Evolutionary conservation across 2,797 vertebrate genomes (phyloP).

Genomic region (Enteromius paludinosus): DNA sequence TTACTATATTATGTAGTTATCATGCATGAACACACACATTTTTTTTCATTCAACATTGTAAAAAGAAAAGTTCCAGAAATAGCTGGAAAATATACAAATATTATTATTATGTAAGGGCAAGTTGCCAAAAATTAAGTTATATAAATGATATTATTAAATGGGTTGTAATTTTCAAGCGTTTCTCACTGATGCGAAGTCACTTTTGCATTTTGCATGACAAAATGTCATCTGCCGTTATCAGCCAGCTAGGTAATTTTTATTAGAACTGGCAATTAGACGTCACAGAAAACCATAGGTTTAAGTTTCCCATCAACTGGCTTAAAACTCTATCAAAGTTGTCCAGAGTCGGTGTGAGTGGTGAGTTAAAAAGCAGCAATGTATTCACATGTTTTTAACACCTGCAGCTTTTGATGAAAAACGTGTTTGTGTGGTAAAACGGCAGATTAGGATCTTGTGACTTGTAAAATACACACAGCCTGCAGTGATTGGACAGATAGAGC

Average conservation of each 20-base stretch:
- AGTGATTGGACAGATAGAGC: slow-evolving; percentile 19
- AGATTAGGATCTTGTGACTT: slow-evolving; percentile 32
- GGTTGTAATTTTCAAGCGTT: background rate
- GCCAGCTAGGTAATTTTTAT: background rate
- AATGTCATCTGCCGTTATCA: background rate
- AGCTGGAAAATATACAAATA: too few relatives aligned
- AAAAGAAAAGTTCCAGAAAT: background rate
- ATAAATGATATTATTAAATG: background rate
- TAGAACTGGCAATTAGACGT: background rate
- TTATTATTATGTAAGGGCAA: background rate
- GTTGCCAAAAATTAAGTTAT: background rate
- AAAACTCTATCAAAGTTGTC: background rate
- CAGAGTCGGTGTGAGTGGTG: background rate
- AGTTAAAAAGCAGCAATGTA: background rate
- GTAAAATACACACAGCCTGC: background rate
- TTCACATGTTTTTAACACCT: slow-evolving; percentile 4
- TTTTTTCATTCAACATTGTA: background rate
- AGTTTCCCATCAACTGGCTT: too few relatives aligned
- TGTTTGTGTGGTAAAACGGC: background rate
- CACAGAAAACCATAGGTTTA: background rate
- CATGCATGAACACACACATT: too few relatives aligned
- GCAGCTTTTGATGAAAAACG: background rate
- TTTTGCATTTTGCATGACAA: background rate
- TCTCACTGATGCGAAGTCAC: background rate
- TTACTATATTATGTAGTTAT: background rate